phyloP scores from a whole-genome alignment of 2,888 invertebrate genomes.

The Eulithis prunata region DNA sequence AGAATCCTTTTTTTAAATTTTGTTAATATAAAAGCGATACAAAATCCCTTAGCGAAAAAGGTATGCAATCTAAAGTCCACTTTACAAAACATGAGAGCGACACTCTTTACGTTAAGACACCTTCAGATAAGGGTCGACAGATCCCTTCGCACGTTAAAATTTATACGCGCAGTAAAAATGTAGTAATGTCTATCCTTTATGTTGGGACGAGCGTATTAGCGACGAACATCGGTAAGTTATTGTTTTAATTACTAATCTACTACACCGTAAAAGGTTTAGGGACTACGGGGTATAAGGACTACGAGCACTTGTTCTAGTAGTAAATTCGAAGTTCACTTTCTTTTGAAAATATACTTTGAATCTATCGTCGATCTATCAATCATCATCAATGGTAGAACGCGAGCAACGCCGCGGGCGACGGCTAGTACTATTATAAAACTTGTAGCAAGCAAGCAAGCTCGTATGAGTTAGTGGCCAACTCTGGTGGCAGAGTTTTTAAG shows the following conservation, averaged over 20 bases:
- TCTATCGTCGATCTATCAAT: no score
- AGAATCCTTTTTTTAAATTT: no score
- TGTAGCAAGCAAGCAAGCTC: no score
- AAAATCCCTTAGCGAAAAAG: no score
- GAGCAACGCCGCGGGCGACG: no score
- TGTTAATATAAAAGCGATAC: no score
- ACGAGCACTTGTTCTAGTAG: not conserved
- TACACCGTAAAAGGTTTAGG: constrained; percentile 16
- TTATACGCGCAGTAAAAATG: constrained; percentile 61
- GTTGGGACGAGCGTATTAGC: constrained; percentile 45
- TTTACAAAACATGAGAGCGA: constrained; percentile 38
- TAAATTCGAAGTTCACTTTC: not conserved
- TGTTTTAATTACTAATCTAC: constrained; percentile 47
- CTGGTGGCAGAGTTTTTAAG: no score
- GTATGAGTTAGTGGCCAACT: no score
- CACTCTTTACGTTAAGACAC: constrained; percentile 49
- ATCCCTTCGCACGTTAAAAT: constrained; percentile 48
- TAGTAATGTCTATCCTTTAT: constrained; percentile 47
- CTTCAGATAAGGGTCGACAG: constrained; percentile 54
- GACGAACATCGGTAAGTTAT: constrained; percentile 51
- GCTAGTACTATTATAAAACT: no score
- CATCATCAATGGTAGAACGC: no score
- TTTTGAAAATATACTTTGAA: not conserved
- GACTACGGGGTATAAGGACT: not conserved
- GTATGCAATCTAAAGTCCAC: no score